Evolutionary conservation across 2,888 invertebrate species (phyloP).

Genomic region (Synanthedon tipuliformis): DNA sequence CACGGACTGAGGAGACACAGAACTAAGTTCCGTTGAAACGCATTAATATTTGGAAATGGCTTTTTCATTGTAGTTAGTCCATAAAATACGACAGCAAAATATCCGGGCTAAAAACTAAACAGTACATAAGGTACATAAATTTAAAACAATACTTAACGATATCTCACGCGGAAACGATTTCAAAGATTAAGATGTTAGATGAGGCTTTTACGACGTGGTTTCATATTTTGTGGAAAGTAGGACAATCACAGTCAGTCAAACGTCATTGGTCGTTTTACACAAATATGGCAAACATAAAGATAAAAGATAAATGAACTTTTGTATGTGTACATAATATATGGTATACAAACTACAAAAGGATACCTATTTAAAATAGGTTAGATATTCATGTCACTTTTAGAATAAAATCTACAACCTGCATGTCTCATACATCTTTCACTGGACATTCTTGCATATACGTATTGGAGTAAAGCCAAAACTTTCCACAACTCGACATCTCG

Average conservation of each 20-base stretch:
- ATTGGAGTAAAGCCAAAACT: conserved; percentile 27
- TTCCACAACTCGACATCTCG: conserved; percentile 7
- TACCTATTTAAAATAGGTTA: not conserved
- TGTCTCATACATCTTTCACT: not conserved
- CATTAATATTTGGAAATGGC: too few relatives aligned
- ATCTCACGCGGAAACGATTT: not conserved
- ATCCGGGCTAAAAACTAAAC: not conserved
- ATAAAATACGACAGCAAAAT: too few relatives aligned
- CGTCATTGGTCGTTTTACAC: too few relatives aligned
- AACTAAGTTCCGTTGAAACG: conserved; percentile 23
- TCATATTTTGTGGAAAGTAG: too few relatives aligned
- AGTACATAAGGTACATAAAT: not conserved
- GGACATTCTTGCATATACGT: conserved; percentile 10
- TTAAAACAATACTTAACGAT: not conserved
- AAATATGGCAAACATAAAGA: too few relatives aligned
- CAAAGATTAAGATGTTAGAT: not conserved
- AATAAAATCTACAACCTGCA: not conserved
- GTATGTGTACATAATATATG: too few relatives aligned
- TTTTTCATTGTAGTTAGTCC: too few relatives aligned
- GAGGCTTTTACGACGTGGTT: not conserved
- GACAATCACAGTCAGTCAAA: too few relatives aligned
- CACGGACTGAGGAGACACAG: conserved; percentile 23
- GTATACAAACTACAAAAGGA: not conserved
- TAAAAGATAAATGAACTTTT: not conserved
- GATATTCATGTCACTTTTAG: not conserved